These are phyloP conservation scores for Copsychus sechellarum DNA, from an alignment of 2,113 vertebrate species.

Conservation along the genomic window DNA sequence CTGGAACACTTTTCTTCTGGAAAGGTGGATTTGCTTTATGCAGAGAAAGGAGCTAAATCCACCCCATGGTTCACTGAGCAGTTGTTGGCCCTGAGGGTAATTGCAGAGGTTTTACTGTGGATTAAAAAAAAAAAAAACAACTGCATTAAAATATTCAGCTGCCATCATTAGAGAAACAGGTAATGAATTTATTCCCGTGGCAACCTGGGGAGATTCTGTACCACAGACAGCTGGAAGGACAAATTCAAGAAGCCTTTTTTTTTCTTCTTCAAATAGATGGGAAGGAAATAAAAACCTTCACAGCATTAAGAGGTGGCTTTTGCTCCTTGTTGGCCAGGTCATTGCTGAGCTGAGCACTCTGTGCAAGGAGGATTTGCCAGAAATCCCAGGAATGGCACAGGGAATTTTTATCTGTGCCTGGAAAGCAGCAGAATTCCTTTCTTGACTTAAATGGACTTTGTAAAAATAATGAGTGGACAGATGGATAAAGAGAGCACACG, in stretches of 20 bases:
- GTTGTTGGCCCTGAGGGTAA: not conserved
- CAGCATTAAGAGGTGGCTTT: not conserved
- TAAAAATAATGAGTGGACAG: not conserved
- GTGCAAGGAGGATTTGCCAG: not conserved
- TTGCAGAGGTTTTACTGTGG: not conserved
- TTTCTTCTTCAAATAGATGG: not conserved
- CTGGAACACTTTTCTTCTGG: not conserved
- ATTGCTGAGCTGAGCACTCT: not conserved
- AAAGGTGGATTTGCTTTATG: not conserved
- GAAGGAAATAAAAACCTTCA: not conserved
- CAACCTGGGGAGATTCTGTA: not conserved
- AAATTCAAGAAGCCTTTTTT: not conserved
- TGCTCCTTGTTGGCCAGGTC: not conserved
- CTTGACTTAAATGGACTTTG: not conserved
- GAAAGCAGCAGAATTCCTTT: not conserved
- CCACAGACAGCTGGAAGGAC: not conserved
- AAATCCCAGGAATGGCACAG: not conserved
- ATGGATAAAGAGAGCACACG: not conserved
- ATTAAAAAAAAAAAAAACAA: not conserved
- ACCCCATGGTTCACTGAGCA: not conserved
- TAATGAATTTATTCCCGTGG: not conserved
- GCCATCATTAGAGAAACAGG: not conserved
- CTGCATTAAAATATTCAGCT: not conserved
- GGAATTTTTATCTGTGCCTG: not conserved
- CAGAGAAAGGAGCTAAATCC: not conserved